phyloP scores from a whole-genome alignment of 2,113 vertebrate genomes.

The Tupaia tana region DNA sequence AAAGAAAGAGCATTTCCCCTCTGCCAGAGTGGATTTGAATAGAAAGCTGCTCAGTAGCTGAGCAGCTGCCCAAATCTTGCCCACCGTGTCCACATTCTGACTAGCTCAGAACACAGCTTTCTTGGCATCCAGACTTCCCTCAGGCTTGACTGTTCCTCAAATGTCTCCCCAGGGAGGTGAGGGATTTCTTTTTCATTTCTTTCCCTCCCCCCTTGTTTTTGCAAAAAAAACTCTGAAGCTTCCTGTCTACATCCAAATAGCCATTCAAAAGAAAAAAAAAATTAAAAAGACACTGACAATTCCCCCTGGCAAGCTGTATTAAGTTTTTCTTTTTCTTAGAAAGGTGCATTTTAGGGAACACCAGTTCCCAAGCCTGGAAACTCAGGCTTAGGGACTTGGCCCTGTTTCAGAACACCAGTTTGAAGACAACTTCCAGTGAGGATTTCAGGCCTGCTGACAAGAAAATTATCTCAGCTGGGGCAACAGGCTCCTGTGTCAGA shows the following conservation, averaged over 20 bases:
- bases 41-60: constrained; percentile 57
- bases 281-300: neutral
- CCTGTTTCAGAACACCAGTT: constrained; percentile 62
- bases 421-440: constrained; percentile 51
- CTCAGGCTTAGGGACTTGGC: constrained; percentile 41
- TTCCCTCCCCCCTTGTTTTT: neutral
- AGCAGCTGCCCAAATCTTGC: constrained; percentile 61
- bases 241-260: constrained; percentile 65
- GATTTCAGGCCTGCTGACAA: constrained; percentile 62
- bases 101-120: constrained; percentile 36
- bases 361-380: neutral
- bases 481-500: neutral
- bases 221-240: constrained; percentile 45
- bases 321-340: neutral
- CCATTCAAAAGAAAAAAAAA: neutral
- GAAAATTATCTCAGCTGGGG: constrained; percentile 58
- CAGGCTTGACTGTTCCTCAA: neutral
- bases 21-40: constrained; percentile 65
- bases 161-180: constrained; percentile 40
- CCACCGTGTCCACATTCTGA: constrained; percentile 64
- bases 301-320: neutral
- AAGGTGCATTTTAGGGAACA: constrained; percentile 42
- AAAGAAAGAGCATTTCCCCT: constrained; percentile 65
- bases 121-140: constrained; percentile 61
- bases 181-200: neutral